Evolutionary conservation across 2,797 vertebrate species (phyloP), one percentile per base, ranked within the genome.

Genomic region (Thalassophryne amazonica): DNA sequence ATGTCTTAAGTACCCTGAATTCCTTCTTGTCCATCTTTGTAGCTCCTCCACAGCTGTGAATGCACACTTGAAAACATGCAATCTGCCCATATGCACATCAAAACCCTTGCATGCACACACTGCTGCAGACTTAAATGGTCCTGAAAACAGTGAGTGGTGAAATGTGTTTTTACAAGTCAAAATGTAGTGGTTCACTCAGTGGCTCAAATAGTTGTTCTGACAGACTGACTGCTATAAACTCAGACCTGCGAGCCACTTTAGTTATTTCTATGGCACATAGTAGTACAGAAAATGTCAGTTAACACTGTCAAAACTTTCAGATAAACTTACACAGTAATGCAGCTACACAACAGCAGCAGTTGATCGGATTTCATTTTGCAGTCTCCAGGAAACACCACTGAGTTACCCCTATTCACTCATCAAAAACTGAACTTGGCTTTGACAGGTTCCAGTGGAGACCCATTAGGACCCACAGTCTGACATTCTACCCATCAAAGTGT

Each of bases 71-170:
- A 48, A 7, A 29, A 23, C 28, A 45, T 18, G 4, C 27, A 32
- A 3, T 37, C 8, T 24, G 49, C 14, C 38, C 12, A 17, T n/a
- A n/a, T 22, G 25, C 43, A 64, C 40, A 53, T 33, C 12, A 19
- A 58, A 43, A 58, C 43, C n/a, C 61, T 43, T 32, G 36, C 40
- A 13, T 28, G 40, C 20, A 17, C 28, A 22, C 6, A 17, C 27
- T 20, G 38, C 51, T 68, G 75, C 75, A 28, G 69, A 62, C 57
- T 69, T 58, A 45, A 49, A 51, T 12, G 39, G 33, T 45, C 41
- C 48, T 37, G 22, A 45, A 56, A 60, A 50, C 32, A 47, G 51
- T 2, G 12, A 46, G 50, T 35, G 52, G 47, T 50, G 33, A 38
- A 52, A 51, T 60, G 61, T 2, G 1, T 35, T 49, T 48, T n/a